These are phyloP conservation scores for Melanotaenia trifasciata DNA, from an alignment of 2,797 vertebrate genomes.

Conservation along the genomic window DNA sequence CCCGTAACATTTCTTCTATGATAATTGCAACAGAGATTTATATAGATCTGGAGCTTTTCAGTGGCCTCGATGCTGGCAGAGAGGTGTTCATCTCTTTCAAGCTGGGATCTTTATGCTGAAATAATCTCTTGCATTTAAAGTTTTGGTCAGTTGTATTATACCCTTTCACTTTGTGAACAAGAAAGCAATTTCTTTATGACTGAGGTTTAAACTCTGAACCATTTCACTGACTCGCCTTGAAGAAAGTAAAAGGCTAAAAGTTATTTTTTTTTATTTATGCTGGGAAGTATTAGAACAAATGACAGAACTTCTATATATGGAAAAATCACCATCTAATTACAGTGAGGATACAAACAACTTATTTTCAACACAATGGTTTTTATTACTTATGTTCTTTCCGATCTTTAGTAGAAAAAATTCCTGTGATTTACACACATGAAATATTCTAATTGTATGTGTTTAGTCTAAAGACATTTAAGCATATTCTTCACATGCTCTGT, in stretches of 20 bases:
- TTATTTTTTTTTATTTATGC: slow-evolving; percentile 25
- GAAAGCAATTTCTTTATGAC: slow-evolving; percentile 60
- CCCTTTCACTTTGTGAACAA: slow-evolving; percentile 65
- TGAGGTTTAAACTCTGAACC: slow-evolving; percentile 52
- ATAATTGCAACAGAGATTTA: slow-evolving; percentile 57
- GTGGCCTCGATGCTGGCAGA: slow-evolving; percentile 44
- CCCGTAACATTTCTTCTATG: slow-evolving; percentile 40
- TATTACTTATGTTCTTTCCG: background rate
- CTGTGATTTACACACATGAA: background rate
- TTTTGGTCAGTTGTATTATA: slow-evolving; percentile 68
- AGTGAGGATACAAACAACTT: background rate
- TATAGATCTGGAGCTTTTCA: slow-evolving; percentile 51
- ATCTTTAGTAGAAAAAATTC: background rate
- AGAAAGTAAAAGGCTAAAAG: slow-evolving; percentile 42
- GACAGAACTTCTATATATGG: background rate
- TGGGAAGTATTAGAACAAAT: background rate
- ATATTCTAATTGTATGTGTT: background rate
- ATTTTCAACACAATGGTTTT: background rate
- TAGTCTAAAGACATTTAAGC: background rate
- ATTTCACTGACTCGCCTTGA: slow-evolving; percentile 42
- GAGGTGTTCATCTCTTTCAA: slow-evolving; percentile 55
- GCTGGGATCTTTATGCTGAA: slow-evolving; percentile 52
- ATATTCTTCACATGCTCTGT: background rate
- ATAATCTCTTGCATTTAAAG: slow-evolving; percentile 61
- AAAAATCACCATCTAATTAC: slow-evolving; percentile 12